These are phyloP conservation scores for Sclerurus mexicanus DNA, from an alignment of 2,113 vertebrate genomes.

Conservation along the genomic window DNA sequence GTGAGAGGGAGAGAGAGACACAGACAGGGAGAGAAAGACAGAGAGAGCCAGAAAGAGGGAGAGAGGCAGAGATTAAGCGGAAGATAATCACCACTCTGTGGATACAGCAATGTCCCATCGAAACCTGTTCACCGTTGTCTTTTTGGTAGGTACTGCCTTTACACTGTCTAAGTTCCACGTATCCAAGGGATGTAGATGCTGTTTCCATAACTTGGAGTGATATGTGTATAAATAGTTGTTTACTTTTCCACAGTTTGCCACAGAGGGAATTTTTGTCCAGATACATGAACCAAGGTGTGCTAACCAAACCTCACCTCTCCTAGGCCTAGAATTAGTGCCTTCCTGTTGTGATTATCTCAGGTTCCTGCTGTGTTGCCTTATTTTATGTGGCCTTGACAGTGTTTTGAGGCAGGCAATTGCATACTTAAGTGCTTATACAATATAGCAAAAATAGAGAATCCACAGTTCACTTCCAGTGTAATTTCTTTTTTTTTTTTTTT, in stretches of 20 bases:
- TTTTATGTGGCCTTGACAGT: neutral
- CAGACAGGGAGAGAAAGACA: no score
- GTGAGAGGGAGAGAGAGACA: no score
- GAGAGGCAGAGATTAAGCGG: no score
- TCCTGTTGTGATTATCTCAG: neutral
- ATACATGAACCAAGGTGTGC: neutral
- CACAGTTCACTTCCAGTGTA: accelerated
- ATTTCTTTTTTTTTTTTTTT: neutral
- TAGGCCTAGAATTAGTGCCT: neutral
- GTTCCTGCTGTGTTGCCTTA: neutral
- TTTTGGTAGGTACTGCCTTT: no score
- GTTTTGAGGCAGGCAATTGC: neutral
- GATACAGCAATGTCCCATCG: no score
- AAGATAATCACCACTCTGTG: no score
- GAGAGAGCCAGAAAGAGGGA: no score
- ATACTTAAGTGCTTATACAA: neutral
- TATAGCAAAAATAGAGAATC: neutral
- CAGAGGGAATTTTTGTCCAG: neutral
- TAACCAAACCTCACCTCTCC: neutral
- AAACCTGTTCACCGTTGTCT: no score
- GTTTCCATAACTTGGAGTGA: neutral
- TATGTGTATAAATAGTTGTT: neutral
- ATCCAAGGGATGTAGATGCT: neutral
- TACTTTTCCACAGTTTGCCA: neutral
- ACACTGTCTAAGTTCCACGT: neutral